Percentiles rank a stretch among this genome's conserved stretches.
Evolutionary conservation across 2,888 invertebrate species (phyloP).

Genomic region (Phyto melanocephala): DNA sequence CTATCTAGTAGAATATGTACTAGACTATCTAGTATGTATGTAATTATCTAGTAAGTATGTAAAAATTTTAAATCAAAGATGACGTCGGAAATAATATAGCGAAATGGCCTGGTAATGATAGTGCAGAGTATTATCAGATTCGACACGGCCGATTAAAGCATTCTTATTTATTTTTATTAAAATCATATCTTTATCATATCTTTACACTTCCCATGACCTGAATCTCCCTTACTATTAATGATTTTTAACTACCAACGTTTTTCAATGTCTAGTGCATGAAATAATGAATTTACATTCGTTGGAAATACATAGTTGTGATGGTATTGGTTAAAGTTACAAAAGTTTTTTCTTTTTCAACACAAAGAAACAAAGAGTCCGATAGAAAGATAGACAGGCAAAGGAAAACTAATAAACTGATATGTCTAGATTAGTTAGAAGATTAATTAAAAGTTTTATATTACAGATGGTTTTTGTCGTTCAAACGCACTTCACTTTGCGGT

Average conservation of each 20-base stretch:
- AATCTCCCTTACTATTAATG: conserved; percentile 7
- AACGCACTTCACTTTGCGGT: background rate
- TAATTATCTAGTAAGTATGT: too few relatives aligned
- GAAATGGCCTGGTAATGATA: too few relatives aligned
- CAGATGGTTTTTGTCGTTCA: conserved; percentile 30
- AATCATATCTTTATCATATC: too few relatives aligned
- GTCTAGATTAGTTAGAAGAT: conserved; percentile 57
- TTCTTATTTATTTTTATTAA: too few relatives aligned
- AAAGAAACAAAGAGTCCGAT: conserved; percentile 6
- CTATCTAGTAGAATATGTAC: too few relatives aligned
- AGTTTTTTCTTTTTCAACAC: background rate
- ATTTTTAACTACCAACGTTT: conserved; percentile 23
- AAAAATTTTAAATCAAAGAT: too few relatives aligned
- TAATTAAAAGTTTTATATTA: conserved; percentile 58
- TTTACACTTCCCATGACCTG: too few relatives aligned
- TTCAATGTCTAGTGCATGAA: conserved; percentile 12
- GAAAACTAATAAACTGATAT: conserved; percentile 53
- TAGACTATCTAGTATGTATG: too few relatives aligned
- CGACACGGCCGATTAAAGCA: too few relatives aligned
- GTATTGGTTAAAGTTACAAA: conserved; percentile 47
- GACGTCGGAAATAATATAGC: too few relatives aligned
- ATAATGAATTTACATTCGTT: background rate
- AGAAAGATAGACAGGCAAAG: background rate
- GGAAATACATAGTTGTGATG: background rate
- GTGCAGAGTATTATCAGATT: too few relatives aligned